Base-by-base conservation (phyloP, 2,113 vertebrate genomes). In the Tychaedon coryphoeus region DNA sequence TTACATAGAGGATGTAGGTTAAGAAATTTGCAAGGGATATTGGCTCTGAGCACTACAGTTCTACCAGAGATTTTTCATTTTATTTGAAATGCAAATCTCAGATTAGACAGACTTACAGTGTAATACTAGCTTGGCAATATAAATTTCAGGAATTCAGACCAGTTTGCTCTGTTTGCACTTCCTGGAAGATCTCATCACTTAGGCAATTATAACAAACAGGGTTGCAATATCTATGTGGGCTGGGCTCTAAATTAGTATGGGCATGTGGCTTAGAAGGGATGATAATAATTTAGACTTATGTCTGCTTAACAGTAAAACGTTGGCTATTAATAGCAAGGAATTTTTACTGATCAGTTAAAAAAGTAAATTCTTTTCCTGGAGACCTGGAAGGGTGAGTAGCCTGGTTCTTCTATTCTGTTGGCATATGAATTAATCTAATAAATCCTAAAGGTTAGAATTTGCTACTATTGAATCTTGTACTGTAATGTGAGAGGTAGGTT, bases 211-310 rank as follows among this genome's bases (percentile, higher is more conserved):
- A 56, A 81, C 82, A 95, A 90, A 80, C 77, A 77, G 48, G 42
- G 38, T 93, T 96, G 88, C 69, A 88, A 25, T 93, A 66, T 84
- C 94, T 96, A 95, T 92, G 76, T 97, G 97, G 97, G 97, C 51
- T 90, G 97, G 95, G 96, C 93, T 95, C 48, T 26, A 36, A 57
- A 93, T 95, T 82, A 91, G 91, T 93, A 29, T 82, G 71, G 95
- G 77, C 19, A 13, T 73, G 57, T 93, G 86, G 34, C 73, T 97
- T 92, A 92, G 92, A 95, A 81, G 93, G 65, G 92, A 66, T 73
- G 64, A 71, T 96, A 90, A 89, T 95, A 76, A 93, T 75, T 91
- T 74, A 42, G 83, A 83, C 28, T 89, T 79, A 48, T 8, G 5
- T 95, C 85, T 93, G 60, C 28, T 79, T 81, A 75, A 73, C 51